Base-by-base conservation (phyloP, 2,888 invertebrate species). In the Thymelicus sylvestris region DNA sequence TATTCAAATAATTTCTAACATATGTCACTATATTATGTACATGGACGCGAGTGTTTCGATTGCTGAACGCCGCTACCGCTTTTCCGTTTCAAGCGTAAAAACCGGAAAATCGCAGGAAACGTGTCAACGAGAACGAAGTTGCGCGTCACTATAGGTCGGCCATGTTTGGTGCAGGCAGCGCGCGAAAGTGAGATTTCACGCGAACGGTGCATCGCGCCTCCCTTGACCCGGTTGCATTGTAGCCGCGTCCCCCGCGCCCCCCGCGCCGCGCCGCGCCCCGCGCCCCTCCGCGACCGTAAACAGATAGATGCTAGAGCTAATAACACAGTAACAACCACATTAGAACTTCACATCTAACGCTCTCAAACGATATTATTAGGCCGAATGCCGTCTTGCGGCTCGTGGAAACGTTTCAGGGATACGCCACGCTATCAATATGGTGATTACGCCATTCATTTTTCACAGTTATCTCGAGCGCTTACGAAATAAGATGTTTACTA, bases 131-230 rank as follows among this genome's bases (percentile, higher is more conserved):
- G 83, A 87, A 82, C 83, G 87, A 88, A 87, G 81, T 80, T 77
- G 85, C 83, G 80, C 87, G 90, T 89, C 87, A 88, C 86, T 85
- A 83, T 78, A 80, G 79, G 75, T 74, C 89, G 83, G 92, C 90
- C 90, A 90, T 90, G 86, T 90, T 89, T 83, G 87, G 84, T 90
- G 88, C 90, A 57, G 57, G 57, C 57, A 87, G 87, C 90, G 89
- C 90, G 92, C 93, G 93, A 93, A 93, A 93, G 93, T 93, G 93
- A 93, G 93, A 92, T 93, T 93, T 92, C 91, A 87, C 91, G 90
- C 86, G 90, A 91, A 87, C 91, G 91, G 89, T 93, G 93, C 93
- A 93, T 91, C 93, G 91, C 86, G 85, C 82, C 86, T 92, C 93
- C 93, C 93, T 93, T 93, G 93, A 93, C 93, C 93, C 86, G 88